Evolutionary conservation across 2,888 invertebrate genomes (phyloP), one percentile per base, ranked within the genome.

Genomic region (Tortricodes alternella): DNA sequence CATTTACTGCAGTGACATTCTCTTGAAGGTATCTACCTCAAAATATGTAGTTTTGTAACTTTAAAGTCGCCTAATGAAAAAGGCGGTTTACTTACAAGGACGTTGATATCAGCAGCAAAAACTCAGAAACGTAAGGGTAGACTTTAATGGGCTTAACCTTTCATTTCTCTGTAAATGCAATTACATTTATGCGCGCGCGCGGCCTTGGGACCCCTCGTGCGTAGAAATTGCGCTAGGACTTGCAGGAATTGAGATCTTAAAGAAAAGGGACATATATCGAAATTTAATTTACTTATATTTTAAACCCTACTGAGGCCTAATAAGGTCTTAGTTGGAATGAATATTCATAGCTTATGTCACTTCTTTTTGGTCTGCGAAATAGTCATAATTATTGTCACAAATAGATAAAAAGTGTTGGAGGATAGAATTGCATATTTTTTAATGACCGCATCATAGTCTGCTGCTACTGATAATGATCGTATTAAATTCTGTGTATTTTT

Each of bases 131-230:
- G 58, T 57, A 57, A 65, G 74, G 59, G 66, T 64, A 55, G 59
- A 49, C 66, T 70, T 56, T 85, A 85, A 85, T 84, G 68, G 75
- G 70, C 63, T 76, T 86, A 80, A 86, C 87, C 87, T 88, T 88
- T 86, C 53, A 75, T 78, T 82, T 81, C 78, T 64, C 71, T 69
- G 78, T 79, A 82, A 82, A 73, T 68, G 76, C 71, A 81, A 83
- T 85, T 85, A 82, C 75, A 76, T 70, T 71, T 62, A 69, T 61
- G 67, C 63, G 64, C 71, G 64, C 67, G 65, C 68, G 69, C 68
- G 70, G 73, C 61, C 69, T 70, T 68, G 71, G 68, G 68, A 51
- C 63, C 49, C 61, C 64, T 61, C 64, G 62, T 62, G 46, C 60
- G 61, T 64, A 64, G 62, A 57, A 64, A 57, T 62, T 69, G 64